Conservation (phyloP, 2,113 vertebrate species). For the Xyliphius kryptos region DNA sequence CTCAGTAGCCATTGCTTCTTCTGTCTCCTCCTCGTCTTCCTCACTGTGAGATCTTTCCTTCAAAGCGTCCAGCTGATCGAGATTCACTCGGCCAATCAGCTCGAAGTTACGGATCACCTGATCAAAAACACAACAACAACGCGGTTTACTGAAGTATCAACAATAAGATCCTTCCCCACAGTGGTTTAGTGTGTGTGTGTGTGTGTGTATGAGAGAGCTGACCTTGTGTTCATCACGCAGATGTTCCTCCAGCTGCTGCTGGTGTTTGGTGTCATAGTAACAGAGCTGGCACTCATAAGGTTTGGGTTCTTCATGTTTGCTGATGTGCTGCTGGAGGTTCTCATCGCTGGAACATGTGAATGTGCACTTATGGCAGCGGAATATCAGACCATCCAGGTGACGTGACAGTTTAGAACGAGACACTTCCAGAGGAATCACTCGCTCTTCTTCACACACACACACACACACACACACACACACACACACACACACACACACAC, state of each 20-base stretch:
- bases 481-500: no score
- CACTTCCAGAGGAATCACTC: conserved; percentile 90
- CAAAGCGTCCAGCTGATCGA: conserved; percentile 91
- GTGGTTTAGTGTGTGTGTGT: neutral
- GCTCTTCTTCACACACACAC: conserved; percentile 73
- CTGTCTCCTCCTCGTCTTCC: conserved; percentile 65
- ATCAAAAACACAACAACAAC: neutral
- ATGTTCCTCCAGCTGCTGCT: conserved; percentile 83
- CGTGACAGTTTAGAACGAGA: conserved; percentile 94
- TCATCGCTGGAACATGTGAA: conserved; percentile 96
- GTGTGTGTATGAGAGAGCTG: conserved; percentile 21
- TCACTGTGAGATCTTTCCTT: conserved; percentile 74
- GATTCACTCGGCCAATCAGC: conserved; percentile 89
- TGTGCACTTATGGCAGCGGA: conserved; percentile 96
- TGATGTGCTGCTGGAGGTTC: conserved; percentile 88
- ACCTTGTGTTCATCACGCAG: conserved; percentile 96
- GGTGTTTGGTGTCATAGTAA: conserved; percentile 90
- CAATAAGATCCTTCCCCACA: no score
- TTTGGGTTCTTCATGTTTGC: conserved; percentile 90
- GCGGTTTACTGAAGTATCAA: neutral
- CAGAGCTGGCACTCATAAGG: conserved; percentile 98
- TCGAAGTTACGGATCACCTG: conserved; percentile 97
- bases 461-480: no score
- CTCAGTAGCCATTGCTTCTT: conserved; percentile 44
- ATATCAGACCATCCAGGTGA: conserved; percentile 90